phyloP scores from a whole-genome alignment of 2,888 invertebrate genomes.

The Callinectes sapidus region DNA sequence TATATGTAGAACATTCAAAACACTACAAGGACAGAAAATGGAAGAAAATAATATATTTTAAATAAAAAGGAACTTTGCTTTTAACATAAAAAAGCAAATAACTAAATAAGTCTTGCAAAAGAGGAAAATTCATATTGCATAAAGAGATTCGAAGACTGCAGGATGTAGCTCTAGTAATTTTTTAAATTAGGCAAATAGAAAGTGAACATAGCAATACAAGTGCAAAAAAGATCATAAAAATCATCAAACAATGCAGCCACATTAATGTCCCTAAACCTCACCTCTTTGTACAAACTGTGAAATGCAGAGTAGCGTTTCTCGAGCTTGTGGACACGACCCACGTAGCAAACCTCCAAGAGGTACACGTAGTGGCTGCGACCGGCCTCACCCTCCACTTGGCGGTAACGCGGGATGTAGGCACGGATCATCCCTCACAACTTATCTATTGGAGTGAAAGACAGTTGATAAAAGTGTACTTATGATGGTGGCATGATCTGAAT shows the following conservation, averaged over 20 bases:
- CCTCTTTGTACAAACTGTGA: conserved; percentile 79
- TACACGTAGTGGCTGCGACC: conserved; percentile 76
- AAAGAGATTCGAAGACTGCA: not conserved
- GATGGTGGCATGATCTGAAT: not conserved
- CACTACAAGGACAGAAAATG: not conserved
- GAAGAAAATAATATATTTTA: too few species aligned
- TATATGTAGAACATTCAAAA: not conserved
- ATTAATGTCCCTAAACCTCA: conserved; percentile 73
- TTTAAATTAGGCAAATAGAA: not conserved
- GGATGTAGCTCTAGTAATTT: not conserved
- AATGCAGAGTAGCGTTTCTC: conserved; percentile 80
- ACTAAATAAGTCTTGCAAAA: not conserved
- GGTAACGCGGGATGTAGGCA: conserved; percentile 61
- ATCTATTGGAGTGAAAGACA: not conserved
- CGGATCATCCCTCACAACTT: conserved; percentile 50
- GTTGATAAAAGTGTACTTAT: too few species aligned
- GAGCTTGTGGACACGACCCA: conserved; percentile 76
- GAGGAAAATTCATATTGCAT: not conserved
- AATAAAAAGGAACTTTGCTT: not conserved
- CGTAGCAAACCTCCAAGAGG: conserved; percentile 76
- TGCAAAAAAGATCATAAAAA: not conserved
- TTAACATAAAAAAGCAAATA: not conserved
- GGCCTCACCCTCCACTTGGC: conserved; percentile 62
- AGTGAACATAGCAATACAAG: not conserved
- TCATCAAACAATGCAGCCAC: not conserved